Percentiles rank a stretch among this genome's conserved stretches.
These are phyloP conservation scores for Eira barbara DNA, from an alignment of 2,113 vertebrate species.

Conservation along the genomic window DNA sequence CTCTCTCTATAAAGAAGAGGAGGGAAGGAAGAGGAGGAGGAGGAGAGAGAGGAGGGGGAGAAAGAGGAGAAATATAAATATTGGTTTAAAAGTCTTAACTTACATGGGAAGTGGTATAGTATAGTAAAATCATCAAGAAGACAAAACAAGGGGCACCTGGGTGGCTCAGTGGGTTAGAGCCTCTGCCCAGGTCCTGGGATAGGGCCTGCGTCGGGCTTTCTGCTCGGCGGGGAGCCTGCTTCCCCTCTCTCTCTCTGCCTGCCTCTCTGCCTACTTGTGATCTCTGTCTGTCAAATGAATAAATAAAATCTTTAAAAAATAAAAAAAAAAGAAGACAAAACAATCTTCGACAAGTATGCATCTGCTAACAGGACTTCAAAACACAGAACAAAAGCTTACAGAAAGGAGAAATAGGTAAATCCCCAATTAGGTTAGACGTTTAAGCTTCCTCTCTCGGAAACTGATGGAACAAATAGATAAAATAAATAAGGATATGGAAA, in stretches of 20 bases:
- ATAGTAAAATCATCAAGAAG: neutral
- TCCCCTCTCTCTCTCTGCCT: too few species aligned
- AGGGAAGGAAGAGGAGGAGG: neutral
- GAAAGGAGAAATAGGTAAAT: neutral
- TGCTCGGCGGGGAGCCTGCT: too few species aligned
- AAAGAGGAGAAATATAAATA: neutral
- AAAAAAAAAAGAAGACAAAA: neutral
- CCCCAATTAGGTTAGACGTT: neutral
- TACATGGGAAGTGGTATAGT: neutral
- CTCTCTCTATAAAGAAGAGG: neutral
- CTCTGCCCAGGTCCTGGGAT: too few species aligned
- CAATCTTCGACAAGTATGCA: neutral
- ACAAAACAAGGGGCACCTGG: neutral
- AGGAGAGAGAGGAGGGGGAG: too few species aligned
- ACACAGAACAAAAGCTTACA: neutral
- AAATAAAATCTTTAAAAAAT: too few species aligned
- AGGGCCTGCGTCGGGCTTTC: rapidly evolving
- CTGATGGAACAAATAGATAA: neutral
- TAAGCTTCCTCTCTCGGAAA: neutral
- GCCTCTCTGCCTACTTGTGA: too few species aligned
- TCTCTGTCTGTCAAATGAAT: too few species aligned
- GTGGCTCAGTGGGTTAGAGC: too few species aligned
- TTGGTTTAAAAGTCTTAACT: neutral
- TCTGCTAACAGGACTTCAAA: neutral
- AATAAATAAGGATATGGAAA: neutral